A percentile compares a stretch with the other conserved stretches of the same genome.
Conservation (phyloP, 2,888 invertebrate species). For the Apodemia mormo region DNA sequence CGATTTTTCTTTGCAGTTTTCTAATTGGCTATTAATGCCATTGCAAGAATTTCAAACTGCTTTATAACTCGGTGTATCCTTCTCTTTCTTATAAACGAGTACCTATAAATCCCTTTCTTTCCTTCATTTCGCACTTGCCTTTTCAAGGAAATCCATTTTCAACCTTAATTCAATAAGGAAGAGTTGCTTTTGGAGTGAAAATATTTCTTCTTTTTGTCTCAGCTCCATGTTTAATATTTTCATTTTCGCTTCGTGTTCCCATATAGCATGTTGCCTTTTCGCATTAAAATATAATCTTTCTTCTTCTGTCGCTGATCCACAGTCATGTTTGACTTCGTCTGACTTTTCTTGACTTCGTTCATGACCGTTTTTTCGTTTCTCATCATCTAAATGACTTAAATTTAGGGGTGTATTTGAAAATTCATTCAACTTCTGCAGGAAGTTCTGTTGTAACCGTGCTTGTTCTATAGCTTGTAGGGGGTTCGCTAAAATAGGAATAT, state of each 20-base stretch:
- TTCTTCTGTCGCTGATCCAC: slow-evolving; percentile 61
- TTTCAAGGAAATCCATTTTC: slow-evolving; percentile 79
- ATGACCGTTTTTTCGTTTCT: slow-evolving; percentile 54
- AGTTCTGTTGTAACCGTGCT: slow-evolving; percentile 68
- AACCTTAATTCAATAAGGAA: slow-evolving; percentile 73
- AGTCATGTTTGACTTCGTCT: slow-evolving; percentile 56
- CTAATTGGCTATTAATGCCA: neutral
- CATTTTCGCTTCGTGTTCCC: slow-evolving; percentile 79
- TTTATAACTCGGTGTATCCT: neutral
- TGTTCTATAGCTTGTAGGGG: slow-evolving; percentile 70
- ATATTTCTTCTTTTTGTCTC: slow-evolving; percentile 75
- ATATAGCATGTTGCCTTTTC: slow-evolving; percentile 73
- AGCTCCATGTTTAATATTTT: slow-evolving; percentile 76
- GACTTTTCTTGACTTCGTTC: slow-evolving; percentile 47
- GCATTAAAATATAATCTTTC: slow-evolving; percentile 70
- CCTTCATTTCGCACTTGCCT: slow-evolving; percentile 67
- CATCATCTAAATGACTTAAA: slow-evolving; percentile 69
- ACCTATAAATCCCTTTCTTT: neutral
- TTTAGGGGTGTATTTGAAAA: slow-evolving; percentile 73
- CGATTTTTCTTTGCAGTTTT: slow-evolving; percentile 22
- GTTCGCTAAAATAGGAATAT: slow-evolving; percentile 54
- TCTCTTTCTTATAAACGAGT: slow-evolving; percentile 8
- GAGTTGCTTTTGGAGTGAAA: slow-evolving; percentile 74
- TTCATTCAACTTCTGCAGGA: slow-evolving; percentile 68
- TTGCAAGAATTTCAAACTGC: neutral